These are phyloP conservation scores for Dryomyza anilis DNA, from an alignment of 2,888 invertebrate species.

Conservation along the genomic window DNA sequence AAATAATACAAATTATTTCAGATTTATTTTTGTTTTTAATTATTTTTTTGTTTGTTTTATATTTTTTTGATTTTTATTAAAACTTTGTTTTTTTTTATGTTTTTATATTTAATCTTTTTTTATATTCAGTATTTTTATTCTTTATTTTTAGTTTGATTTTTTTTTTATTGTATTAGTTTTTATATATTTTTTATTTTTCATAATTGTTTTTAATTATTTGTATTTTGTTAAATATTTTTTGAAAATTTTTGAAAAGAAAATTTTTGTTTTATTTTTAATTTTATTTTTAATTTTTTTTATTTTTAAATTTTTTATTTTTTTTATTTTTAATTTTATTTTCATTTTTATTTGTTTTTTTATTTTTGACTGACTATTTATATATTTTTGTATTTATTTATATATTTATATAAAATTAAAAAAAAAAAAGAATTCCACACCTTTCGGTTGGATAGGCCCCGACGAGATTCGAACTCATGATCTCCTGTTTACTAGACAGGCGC, in stretches of 20 bases:
- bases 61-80: not conserved
- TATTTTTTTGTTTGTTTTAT: no score
- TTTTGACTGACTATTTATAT: not conserved
- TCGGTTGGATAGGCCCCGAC: slow-evolving; percentile 52
- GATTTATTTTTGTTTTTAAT: no score
- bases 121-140: not conserved
- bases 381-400: not conserved
- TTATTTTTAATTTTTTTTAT: not conserved
- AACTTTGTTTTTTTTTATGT: not conserved
- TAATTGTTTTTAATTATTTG: not conserved
- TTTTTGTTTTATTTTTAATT: not conserved
- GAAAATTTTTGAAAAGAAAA: no score
- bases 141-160: not conserved
- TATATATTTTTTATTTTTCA: not conserved
- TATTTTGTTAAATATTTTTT: not conserved
- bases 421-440: not conserved
- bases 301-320: not conserved
- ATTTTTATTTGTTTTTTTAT: not conserved
- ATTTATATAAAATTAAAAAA: not conserved
- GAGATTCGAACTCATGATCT: slow-evolving; percentile 62
- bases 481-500: slow-evolving; percentile 62
- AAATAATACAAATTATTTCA: no score
- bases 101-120: not conserved
- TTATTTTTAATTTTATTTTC: not conserved
- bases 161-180: not conserved